phyloP scores from a whole-genome alignment of 2,797 vertebrate species.

The Sphenopsis melanotis region DNA sequence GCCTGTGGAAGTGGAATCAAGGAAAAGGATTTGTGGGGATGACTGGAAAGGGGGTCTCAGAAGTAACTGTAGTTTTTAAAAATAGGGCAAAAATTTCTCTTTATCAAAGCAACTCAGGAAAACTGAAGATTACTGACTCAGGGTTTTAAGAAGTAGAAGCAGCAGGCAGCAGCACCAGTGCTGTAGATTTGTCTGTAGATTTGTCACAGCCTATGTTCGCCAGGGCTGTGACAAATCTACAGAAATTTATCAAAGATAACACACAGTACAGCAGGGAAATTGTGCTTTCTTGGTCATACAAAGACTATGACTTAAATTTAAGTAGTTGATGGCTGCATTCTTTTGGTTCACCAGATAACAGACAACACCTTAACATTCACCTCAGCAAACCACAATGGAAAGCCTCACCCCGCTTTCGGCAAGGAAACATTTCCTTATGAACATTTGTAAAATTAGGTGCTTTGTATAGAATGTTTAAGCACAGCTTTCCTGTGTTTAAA shows the following conservation, averaged over 20 bases:
- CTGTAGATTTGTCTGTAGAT: background rate
- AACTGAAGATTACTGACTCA: background rate
- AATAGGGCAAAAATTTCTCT: background rate
- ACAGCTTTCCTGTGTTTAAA: background rate
- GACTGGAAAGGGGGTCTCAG: background rate
- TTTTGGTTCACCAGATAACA: background rate
- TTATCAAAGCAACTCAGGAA: background rate
- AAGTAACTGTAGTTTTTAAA: background rate
- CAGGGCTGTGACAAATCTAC: background rate
- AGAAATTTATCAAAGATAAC: background rate
- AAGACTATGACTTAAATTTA: background rate
- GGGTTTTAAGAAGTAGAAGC: background rate
- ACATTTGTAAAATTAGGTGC: background rate
- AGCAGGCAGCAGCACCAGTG: background rate
- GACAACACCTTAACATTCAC: background rate
- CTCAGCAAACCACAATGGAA: background rate
- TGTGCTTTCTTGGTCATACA: background rate
- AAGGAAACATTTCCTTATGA: background rate
- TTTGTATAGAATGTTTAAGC: background rate
- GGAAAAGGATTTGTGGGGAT: background rate
- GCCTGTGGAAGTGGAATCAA: background rate
- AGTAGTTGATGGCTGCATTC: background rate
- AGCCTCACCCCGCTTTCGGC: background rate
- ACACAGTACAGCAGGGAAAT: background rate
- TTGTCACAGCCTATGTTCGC: background rate